Conservation (phyloP, 2,888 invertebrate genomes). For the Tipula unca region DNA sequence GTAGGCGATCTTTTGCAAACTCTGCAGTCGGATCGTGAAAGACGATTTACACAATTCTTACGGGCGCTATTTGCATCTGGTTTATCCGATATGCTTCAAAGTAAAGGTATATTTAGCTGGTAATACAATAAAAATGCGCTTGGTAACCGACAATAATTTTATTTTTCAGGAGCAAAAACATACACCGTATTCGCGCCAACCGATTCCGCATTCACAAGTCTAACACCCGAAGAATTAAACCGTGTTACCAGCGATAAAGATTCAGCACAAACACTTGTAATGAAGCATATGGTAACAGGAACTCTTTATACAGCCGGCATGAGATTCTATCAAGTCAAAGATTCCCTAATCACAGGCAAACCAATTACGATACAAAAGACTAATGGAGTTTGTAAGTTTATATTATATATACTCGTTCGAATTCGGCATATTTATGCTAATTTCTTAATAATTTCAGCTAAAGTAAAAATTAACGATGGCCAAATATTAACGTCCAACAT, state of each 20-base stretch:
- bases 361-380: constrained; percentile 73
- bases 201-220: constrained; percentile 66
- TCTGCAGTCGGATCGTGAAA: constrained; percentile 72
- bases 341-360: constrained; percentile 64
- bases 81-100: constrained; percentile 54
- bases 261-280: constrained; percentile 62
- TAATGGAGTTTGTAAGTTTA: constrained; percentile 47
- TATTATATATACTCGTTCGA: not conserved
- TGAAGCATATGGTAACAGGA: constrained; percentile 66
- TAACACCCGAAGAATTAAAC: constrained; percentile 52
- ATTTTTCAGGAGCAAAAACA: constrained; percentile 61
- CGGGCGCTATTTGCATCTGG: constrained; percentile 70
- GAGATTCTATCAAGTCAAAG: constrained; percentile 77
- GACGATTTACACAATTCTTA: constrained; percentile 69
- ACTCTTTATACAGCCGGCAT: constrained; percentile 79
- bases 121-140: no score
- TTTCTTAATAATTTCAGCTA: constrained; percentile 48
- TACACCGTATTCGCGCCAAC: constrained; percentile 81
- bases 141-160: constrained; percentile 15
- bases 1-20: constrained; percentile 81
- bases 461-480: constrained; percentile 75
- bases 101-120: constrained; percentile 33
- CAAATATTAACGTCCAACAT: constrained; percentile 76
- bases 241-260: constrained; percentile 54
- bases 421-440: not conserved